Conservation (phyloP, 2,797 vertebrate species). For the Hypotaenidia okinawae region DNA sequence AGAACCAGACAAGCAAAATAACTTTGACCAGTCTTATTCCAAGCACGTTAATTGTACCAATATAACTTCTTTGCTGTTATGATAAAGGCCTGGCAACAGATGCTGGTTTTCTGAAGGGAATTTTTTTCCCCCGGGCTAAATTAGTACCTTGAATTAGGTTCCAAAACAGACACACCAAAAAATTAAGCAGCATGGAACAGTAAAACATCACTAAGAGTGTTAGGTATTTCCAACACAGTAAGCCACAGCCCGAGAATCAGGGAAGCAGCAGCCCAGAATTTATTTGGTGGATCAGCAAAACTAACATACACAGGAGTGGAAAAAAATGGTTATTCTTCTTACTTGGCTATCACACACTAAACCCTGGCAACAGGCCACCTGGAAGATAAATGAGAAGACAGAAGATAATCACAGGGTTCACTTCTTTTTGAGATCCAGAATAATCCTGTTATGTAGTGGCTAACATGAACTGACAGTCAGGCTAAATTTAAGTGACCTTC, state of each 20-base stretch:
- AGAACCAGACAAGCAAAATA: background rate
- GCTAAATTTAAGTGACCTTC: constrained; percentile 40
- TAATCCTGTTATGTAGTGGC: background rate
- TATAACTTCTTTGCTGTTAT: background rate
- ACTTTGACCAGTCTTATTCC: background rate
- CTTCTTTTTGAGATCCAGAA: constrained; percentile 27
- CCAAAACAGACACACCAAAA: background rate
- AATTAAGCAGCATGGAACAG: background rate
- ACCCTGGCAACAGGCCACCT: constrained; percentile 6
- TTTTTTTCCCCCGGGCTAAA: background rate
- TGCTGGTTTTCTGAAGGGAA: background rate
- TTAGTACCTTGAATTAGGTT: background rate
- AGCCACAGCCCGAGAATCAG: background rate
- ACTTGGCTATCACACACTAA: background rate
- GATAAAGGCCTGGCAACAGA: constrained; percentile 10
- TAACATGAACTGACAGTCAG: background rate
- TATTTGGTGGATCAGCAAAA: background rate
- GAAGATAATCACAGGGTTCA: constrained; percentile 35
- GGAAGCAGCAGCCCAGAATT: background rate
- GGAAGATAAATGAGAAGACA: constrained; percentile 32
- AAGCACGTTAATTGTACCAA: background rate
- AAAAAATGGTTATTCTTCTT: background rate
- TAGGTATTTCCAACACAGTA: background rate
- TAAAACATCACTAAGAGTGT: background rate
- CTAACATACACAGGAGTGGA: background rate